Conservation (phyloP, 2,888 invertebrate genomes). For the Tryphoninae sp. region DNA sequence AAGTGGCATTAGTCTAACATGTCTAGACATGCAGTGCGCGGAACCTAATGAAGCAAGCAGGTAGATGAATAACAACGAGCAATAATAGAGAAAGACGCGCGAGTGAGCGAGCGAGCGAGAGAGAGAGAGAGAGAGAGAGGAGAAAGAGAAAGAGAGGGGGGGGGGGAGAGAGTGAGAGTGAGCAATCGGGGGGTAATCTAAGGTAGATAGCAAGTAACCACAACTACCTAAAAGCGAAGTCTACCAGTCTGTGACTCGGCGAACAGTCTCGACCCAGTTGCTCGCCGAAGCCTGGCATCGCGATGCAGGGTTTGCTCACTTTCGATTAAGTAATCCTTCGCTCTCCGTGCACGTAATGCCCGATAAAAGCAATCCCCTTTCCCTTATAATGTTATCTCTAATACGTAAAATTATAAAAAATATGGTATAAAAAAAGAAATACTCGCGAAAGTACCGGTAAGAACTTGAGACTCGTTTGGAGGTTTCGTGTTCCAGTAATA, state of each 20-base stretch:
- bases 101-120: neutral
- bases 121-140: neutral
- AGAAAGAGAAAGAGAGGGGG: conserved; percentile 32
- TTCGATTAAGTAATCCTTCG: conserved; percentile 76
- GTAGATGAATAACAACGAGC: too few species aligned
- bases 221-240: conserved; percentile 64
- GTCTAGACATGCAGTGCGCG: too few species aligned
- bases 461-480: conserved; percentile 56
- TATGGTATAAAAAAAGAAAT: conserved; percentile 29
- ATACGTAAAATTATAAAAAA: conserved; percentile 37
- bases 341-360: conserved; percentile 53
- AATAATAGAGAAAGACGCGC: neutral
- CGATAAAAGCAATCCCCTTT: conserved; percentile 67
- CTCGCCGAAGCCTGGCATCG: conserved; percentile 73
- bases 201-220: conserved; percentile 63
- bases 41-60: too few species aligned
- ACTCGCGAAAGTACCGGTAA: conserved; percentile 31
- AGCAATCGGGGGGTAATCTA: conserved; percentile 60
- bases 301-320: conserved; percentile 71
- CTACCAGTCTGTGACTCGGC: conserved; percentile 64
- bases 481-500: conserved; percentile 8
- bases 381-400: conserved; percentile 57
- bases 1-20: too few species aligned
- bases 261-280: conserved; percentile 74
- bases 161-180: conserved; percentile 31